Evolutionary conservation across 2,888 invertebrate genomes (phyloP).

Genomic region (Rhodophaea formosa): DNA sequence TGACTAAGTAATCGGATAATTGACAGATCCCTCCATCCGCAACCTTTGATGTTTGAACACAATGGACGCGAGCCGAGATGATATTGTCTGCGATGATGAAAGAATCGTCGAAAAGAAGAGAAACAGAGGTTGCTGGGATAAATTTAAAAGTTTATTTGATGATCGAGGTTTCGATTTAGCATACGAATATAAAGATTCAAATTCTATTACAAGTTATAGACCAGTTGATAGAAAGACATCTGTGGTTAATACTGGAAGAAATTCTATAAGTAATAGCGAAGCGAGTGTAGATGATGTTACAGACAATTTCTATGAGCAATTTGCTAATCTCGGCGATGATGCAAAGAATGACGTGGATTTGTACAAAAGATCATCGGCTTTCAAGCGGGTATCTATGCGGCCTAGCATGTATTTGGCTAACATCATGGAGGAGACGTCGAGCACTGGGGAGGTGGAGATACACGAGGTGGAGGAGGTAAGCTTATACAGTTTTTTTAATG

Average conservation of each 20-base stretch:
- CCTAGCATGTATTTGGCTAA: conserved; percentile 69
- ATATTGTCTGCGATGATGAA: conserved; percentile 25
- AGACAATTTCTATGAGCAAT: conserved; percentile 73
- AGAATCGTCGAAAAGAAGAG: conserved; percentile 19
- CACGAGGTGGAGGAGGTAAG: conserved; percentile 66
- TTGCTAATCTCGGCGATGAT: conserved; percentile 61
- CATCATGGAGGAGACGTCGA: conserved; percentile 63
- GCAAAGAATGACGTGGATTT: conserved; percentile 49
- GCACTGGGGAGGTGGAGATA: conserved; percentile 45
- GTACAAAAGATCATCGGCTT: conserved; percentile 45
- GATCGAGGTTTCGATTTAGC: conserved; percentile 72
- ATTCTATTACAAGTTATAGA: conserved; percentile 39
- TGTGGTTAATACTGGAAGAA: conserved; percentile 49
- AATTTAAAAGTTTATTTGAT: conserved; percentile 67
- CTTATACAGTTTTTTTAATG: no score
- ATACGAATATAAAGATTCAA: conserved; percentile 53
- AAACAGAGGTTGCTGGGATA: conserved; percentile 59
- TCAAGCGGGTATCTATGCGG: conserved; percentile 65
- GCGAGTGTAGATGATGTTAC: conserved; percentile 43
- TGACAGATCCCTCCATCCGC: conserved; percentile 22
- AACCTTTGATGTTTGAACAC: conserved; percentile 10
- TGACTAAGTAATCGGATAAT: conserved; percentile 27
- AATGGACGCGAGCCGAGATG: conserved; percentile 30
- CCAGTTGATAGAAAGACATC: conserved; percentile 52
- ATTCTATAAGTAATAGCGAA: conserved; percentile 32